Percentiles rank a stretch among this genome's conserved stretches.
Conservation (phyloP, 2,888 invertebrate genomes). For the Dolichopus griseipennis region DNA sequence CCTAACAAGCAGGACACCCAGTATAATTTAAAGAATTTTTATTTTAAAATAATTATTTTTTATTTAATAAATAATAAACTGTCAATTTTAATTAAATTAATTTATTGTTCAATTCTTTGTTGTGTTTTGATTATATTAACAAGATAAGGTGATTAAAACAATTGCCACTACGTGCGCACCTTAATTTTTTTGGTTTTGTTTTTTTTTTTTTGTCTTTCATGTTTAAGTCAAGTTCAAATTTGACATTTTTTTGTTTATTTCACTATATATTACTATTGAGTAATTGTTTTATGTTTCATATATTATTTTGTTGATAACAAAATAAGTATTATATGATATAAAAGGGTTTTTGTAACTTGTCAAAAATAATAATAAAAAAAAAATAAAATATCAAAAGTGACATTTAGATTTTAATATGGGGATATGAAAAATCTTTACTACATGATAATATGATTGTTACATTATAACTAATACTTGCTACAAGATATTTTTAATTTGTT, state of each 20-base stretch:
- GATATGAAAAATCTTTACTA: too few relatives aligned
- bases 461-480: background rate
- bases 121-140: slow-evolving; percentile 15
- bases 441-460: too few relatives aligned
- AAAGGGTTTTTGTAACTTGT: background rate
- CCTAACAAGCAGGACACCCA: too few relatives aligned
- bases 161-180: slow-evolving; percentile 19
- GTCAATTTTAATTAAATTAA: background rate
- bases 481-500: background rate
- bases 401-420: too few relatives aligned
- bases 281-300: background rate
- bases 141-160: slow-evolving; percentile 20
- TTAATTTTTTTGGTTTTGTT: slow-evolving; percentile 8
- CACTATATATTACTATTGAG: background rate
- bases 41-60: too few relatives aligned
- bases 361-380: too few relatives aligned
- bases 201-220: background rate
- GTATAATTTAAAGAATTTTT: too few relatives aligned
- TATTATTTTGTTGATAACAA: background rate
- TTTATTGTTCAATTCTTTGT: background rate
- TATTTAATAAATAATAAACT: background rate
- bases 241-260: background rate
- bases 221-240: too few relatives aligned
- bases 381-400: too few relatives aligned
- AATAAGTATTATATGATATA: background rate